A percentile compares a stretch with the other conserved stretches of the same genome.
Conservation (phyloP, 2,113 vertebrate species). For the Anser brachyrhynchus region DNA sequence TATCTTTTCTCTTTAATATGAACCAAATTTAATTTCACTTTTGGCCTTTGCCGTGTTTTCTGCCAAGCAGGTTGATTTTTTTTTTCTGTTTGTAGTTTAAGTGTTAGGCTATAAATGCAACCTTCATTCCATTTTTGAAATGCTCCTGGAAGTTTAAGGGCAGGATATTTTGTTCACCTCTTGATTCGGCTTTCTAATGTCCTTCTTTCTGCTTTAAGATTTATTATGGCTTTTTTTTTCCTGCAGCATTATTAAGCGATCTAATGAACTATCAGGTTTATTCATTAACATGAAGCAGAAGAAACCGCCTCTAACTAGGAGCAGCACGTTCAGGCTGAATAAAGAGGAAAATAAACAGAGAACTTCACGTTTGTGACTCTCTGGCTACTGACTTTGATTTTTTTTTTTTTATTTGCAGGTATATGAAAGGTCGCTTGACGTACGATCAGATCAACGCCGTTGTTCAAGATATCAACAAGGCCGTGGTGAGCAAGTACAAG, state of each 20-base stretch:
- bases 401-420: constrained; percentile 67
- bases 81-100: not conserved
- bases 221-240: not conserved
- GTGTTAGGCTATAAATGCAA: accelerated
- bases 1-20: too few species aligned
- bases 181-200: not conserved
- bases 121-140: not conserved
- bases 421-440: constrained; percentile 86
- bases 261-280: not conserved
- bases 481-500: constrained; percentile 84
- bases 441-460: constrained; percentile 85
- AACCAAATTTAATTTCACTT: not conserved
- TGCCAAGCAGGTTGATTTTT: not conserved
- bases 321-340: not conserved
- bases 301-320: not conserved
- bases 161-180: not conserved
- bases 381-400: not conserved
- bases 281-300: not conserved
- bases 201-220: not conserved
- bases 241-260: not conserved
- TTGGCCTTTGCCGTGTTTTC: not conserved
- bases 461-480: constrained; percentile 82
- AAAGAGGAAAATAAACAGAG: not conserved
- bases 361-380: not conserved
- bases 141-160: not conserved